Evolutionary conservation across 1,140 invertebrate species (phyloP).

Genomic region (Sesamia nonagrioides): DNA sequence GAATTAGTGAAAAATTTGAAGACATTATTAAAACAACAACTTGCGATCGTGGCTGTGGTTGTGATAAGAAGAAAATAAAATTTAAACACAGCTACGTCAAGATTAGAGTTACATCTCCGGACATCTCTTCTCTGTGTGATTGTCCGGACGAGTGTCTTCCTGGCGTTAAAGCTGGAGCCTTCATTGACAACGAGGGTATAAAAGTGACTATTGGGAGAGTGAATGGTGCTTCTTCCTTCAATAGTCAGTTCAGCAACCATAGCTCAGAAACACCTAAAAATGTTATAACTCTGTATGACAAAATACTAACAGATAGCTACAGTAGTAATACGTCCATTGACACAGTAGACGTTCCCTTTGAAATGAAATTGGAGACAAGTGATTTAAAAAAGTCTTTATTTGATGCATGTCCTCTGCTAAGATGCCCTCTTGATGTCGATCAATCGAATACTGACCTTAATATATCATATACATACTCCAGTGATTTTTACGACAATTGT

Average conservation of each 20-base stretch:
- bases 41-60: constrained; percentile 75
- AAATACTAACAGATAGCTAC: not conserved
- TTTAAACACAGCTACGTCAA: constrained; percentile 80
- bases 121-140: constrained; percentile 72
- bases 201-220: constrained; percentile 75
- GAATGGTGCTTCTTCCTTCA: constrained; percentile 56
- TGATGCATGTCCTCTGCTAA: not conserved
- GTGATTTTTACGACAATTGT: not conserved
- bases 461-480: not conserved
- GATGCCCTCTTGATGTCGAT: not conserved
- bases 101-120: constrained; percentile 77
- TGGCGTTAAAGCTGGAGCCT: constrained; percentile 69
- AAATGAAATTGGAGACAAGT: not conserved
- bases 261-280: not conserved
- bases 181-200: constrained; percentile 76
- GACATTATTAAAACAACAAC: constrained; percentile 70
- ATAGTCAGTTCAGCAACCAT: not conserved
- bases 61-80: constrained; percentile 78
- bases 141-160: constrained; percentile 75
- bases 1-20: constrained; percentile 67
- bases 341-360: not conserved
- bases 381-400: not conserved
- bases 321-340: constrained; percentile 3
- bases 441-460: not conserved
- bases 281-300: constrained; percentile 4